Evolutionary conservation across 2,888 invertebrate species (phyloP), one percentile per base, ranked within the genome.

Genomic region (Panopea generosa): DNA sequence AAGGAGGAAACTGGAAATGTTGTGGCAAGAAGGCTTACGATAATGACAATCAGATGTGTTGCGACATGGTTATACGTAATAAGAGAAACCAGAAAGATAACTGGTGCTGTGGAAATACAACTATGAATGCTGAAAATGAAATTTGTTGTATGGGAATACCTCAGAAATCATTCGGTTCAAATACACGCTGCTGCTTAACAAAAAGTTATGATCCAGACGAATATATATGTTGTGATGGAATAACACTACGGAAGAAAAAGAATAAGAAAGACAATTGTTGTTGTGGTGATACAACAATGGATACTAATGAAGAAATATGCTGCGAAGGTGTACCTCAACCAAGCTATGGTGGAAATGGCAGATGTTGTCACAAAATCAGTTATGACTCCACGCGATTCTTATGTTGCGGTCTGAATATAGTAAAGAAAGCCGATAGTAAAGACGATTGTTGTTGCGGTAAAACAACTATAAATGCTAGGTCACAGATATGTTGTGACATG

Each of bases 391-490:
- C 68, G 45, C 63, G 59, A 56, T 40, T 43, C 18, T 18, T 72
- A 2, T 72, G 72, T 33, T 72, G 72, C 33, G 50, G 47, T 22
- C 65, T 53, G 53, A 33, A 45, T 26, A 20, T 72, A 7, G 49
- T 66, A 47, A 40, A 33, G 16, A 77, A 77, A 43, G 27, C 52
- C 33, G 47, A 52, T n/a, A 56, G 38, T 16, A 73, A 55, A 22
- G 77, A 77, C 33, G 72, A 77, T 52, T 56, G 53, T 24, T 77
- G 77, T 24, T 77, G 77, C 45, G 77, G 77, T 14, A 66, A 69
- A 26, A 53, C 72, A 43, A 69, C 77, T 22, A 26, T 72, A 7
- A 66, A 72, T 60, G 68, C 72, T 22, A 66, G 52, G 49, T 53
- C 53, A 52, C 68, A 77, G 43, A 73, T 77, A 14, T 77, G 77